A percentile compares a stretch with the other conserved stretches of the same genome.
Conservation (phyloP, 2,113 vertebrate species). For the Etheostoma spectabile region DNA sequence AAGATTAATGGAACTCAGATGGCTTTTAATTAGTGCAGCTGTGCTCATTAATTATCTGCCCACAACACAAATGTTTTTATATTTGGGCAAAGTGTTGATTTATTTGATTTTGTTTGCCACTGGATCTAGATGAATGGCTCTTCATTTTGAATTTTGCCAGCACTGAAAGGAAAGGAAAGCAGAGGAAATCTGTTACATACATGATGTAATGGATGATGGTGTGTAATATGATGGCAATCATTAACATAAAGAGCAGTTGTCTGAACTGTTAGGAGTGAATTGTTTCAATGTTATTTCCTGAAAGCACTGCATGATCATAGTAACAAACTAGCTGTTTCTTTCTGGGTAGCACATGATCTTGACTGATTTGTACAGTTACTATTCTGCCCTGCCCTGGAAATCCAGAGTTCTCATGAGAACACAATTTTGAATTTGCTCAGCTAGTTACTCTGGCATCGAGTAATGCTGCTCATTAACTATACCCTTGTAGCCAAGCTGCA, state of each 20-base stretch:
- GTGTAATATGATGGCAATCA: slow-evolving; percentile 61
- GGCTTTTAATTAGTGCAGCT: slow-evolving; percentile 99
- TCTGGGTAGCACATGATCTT: too few relatives aligned
- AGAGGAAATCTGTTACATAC: slow-evolving; percentile 82
- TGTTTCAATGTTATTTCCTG: too few relatives aligned
- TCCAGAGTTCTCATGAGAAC: too few relatives aligned
- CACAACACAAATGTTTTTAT: slow-evolving; percentile 99
- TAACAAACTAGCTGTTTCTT: too few relatives aligned
- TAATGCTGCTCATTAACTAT: too few relatives aligned
- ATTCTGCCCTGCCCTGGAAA: too few relatives aligned
- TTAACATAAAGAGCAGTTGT: slow-evolving; percentile 22
- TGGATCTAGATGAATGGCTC: slow-evolving; percentile 98
- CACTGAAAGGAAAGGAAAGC: slow-evolving; percentile 72
- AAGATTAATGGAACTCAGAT: slow-evolving; percentile 99
- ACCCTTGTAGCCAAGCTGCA: too few relatives aligned
- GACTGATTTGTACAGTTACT: too few relatives aligned
- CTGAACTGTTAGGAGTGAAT: background rate
- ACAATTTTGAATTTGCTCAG: too few relatives aligned
- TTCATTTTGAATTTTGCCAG: slow-evolving; percentile 89
- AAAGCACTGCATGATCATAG: too few relatives aligned
- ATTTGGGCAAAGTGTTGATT: slow-evolving; percentile 99
- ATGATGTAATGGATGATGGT: slow-evolving; percentile 74
- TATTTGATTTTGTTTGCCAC: slow-evolving; percentile 97
- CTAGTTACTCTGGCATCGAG: too few relatives aligned
- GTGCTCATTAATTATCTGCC: slow-evolving; percentile 97